These are phyloP conservation scores for Dermatemys mawii DNA, from an alignment of 2,113 vertebrate species.

Conservation along the genomic window DNA sequence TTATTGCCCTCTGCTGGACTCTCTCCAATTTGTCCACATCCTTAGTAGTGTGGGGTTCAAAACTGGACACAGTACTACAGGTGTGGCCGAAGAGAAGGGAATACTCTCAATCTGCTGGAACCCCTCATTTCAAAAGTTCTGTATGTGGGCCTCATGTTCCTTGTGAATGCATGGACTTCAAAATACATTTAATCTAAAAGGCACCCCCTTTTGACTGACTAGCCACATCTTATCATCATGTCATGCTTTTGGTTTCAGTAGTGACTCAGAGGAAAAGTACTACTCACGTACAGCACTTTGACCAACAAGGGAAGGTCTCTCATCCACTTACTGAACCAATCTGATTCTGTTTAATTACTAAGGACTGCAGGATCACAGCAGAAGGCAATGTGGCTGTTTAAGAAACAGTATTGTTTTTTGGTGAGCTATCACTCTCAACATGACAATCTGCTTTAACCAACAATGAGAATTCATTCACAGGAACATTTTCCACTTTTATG, in stretches of 20 bases:
- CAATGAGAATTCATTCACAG: neutral
- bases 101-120: too few species aligned
- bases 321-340: neutral
- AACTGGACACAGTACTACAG: too few species aligned
- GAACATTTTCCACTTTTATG: neutral
- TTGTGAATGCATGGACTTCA: neutral
- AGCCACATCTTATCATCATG: neutral
- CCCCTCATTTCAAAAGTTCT: neutral
- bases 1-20: too few species aligned
- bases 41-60: too few species aligned
- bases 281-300: neutral
- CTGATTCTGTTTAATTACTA: neutral
- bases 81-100: too few species aligned
- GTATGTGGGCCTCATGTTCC: neutral
- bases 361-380: neutral
- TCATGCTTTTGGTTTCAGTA: neutral
- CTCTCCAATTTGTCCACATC: too few species aligned
- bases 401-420: neutral
- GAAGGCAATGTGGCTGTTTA: neutral
- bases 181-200: neutral
- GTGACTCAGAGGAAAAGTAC: too few species aligned
- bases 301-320: neutral
- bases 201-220: too few species aligned
- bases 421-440: too few species aligned
- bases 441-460: neutral